phyloP scores from a whole-genome alignment of 2,888 invertebrate species.

The Drosophila infuscata region DNA sequence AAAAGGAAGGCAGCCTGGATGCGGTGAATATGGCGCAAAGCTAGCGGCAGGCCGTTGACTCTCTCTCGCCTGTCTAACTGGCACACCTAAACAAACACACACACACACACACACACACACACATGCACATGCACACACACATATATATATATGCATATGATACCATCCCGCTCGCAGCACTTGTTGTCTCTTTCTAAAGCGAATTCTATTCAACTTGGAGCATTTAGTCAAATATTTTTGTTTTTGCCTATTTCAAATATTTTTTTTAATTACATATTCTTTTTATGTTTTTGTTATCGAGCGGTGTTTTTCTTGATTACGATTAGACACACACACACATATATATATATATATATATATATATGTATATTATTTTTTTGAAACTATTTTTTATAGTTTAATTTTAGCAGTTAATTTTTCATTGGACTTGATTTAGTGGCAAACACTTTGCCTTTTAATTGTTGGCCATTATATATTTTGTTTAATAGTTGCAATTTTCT shows the following conservation, averaged over 20 bases:
- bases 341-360: background rate
- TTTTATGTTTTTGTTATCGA: conserved; percentile 42
- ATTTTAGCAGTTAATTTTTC: conserved; percentile 41
- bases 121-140: background rate
- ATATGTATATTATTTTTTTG: conserved; percentile 16
- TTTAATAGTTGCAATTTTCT: conserved; percentile 53
- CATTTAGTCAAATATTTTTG: conserved; percentile 58
- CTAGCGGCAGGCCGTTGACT: conserved; percentile 44
- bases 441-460: conserved; percentile 42
- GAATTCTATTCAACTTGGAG: conserved; percentile 53
- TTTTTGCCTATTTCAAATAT: conserved; percentile 1
- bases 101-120: background rate
- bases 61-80: conserved; percentile 13
- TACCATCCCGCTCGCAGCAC: conserved; percentile 32
- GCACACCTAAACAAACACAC: conserved; percentile 6
- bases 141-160: conserved; percentile 9
- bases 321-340: background rate
- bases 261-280: conserved; percentile 8
- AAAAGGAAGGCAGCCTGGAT: conserved; percentile 84
- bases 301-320: conserved; percentile 24
- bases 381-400: conserved; percentile 28
- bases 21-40: conserved; percentile 81
- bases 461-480: conserved; percentile 63
- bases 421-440: conserved; percentile 52
- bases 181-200: conserved; percentile 64